Evolutionary conservation across 2,797 vertebrate genomes (phyloP).

Genomic region (Eutrigla gurnardus): DNA sequence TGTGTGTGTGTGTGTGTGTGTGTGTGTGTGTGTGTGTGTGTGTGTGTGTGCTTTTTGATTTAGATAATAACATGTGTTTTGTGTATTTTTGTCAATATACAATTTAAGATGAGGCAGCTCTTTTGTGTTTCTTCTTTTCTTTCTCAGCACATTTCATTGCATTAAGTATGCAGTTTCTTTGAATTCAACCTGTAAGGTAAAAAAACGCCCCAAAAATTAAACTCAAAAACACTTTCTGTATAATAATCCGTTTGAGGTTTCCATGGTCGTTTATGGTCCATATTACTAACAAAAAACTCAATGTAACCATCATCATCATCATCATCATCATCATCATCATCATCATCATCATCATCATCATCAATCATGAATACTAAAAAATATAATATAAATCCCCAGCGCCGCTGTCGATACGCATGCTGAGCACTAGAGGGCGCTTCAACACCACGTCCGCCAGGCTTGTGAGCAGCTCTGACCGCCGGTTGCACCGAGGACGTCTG

Average conservation of each 20-base stretch:
- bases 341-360: neutral
- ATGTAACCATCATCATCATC: neutral
- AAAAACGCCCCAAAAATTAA: neutral
- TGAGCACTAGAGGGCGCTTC: slow-evolving; percentile 57
- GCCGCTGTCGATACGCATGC: no score
- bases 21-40: no score
- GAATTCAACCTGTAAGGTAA: neutral
- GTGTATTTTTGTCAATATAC: neutral
- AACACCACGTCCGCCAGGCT: slow-evolving; percentile 21
- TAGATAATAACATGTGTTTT: neutral
- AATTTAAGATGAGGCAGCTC: neutral
- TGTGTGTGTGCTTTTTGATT: neutral
- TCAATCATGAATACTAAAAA: neutral
- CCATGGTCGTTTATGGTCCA: neutral
- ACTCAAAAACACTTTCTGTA: neutral
- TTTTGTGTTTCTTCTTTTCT: neutral
- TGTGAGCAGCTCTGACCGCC: no score
- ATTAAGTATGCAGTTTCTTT: neutral
- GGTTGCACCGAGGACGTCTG: neutral
- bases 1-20: no score
- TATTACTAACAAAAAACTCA: neutral
- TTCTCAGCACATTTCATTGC: neutral
- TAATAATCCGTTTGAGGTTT: neutral
- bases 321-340: neutral
- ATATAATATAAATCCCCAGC: no score